Evolutionary conservation across 2,113 vertebrate species (phyloP).

Genomic region (Bothrops jararaca): DNA sequence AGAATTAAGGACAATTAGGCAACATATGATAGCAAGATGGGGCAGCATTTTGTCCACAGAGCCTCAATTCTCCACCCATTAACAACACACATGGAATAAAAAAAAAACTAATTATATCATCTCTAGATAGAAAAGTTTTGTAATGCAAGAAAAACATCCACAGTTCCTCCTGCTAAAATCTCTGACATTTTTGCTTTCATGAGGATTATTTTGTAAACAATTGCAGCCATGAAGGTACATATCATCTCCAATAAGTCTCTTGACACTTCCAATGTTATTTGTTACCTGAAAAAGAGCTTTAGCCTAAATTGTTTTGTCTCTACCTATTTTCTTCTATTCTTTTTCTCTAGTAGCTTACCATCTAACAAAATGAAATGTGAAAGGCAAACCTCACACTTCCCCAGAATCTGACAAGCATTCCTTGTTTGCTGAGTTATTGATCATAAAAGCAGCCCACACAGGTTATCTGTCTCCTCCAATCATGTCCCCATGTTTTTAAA

Average conservation of each 20-base stretch:
- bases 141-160: not conserved
- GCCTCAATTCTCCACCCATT: constrained; percentile 6
- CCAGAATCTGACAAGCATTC: constrained; percentile 31
- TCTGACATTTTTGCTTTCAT: constrained; percentile 28
- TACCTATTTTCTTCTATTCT: not conserved
- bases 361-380: constrained; percentile 41
- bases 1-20: not conserved
- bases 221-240: constrained; percentile 39
- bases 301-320: not conserved
- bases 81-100: not conserved
- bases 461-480: not conserved
- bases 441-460: rapidly evolving
- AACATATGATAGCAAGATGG: not conserved
- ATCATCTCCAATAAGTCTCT: constrained; percentile 36
- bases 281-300: constrained; percentile 52
- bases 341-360: constrained; percentile 3
- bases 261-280: constrained; percentile 49
- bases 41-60: constrained; percentile 29
- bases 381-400: constrained; percentile 39
- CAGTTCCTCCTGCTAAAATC: not conserved
- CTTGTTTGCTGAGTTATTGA: not conserved
- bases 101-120: constrained; percentile 27
- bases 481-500: constrained; percentile 27
- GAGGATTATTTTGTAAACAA: constrained; percentile 30
- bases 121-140: not conserved